Conservation (phyloP, 1,140 invertebrate species). For the Papilio polyxenes region DNA sequence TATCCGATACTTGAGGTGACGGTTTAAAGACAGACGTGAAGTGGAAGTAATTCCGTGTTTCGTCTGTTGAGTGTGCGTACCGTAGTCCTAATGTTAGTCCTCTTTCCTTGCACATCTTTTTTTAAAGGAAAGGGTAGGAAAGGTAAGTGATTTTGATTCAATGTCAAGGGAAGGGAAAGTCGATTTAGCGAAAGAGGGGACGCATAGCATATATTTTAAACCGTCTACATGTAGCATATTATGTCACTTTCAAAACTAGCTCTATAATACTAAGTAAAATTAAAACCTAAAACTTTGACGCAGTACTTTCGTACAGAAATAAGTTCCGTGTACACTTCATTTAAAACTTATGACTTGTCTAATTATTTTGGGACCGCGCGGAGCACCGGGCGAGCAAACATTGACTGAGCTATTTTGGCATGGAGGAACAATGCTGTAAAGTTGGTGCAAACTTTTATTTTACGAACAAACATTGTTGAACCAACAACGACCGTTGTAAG, state of each 20-base stretch:
- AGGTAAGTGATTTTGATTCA: too few species aligned
- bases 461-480: conserved; percentile 14
- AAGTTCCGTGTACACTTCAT: conserved; percentile 13
- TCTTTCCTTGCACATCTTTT: too few species aligned
- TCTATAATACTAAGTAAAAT: neutral
- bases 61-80: too few species aligned
- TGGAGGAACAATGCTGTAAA: neutral
- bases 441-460: conserved; percentile 12
- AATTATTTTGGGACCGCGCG: conserved; percentile 13
- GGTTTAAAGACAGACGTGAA: too few species aligned
- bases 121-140: too few species aligned
- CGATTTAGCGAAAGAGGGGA: too few species aligned
- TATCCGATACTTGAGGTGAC: too few species aligned
- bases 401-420: conserved; percentile 18
- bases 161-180: too few species aligned
- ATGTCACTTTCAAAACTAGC: neutral
- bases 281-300: neutral
- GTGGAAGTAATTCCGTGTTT: too few species aligned
- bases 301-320: neutral
- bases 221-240: too few species aligned
- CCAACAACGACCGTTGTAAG: neutral
- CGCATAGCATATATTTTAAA: too few species aligned
- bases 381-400: conserved; percentile 8
- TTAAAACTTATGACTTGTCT: conserved; percentile 28
- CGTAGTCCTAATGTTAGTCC: too few species aligned